Percentiles rank a stretch among this genome's conserved stretches.
Evolutionary conservation across 2,797 vertebrate genomes (phyloP).

Genomic region (Labeo calbasu): DNA sequence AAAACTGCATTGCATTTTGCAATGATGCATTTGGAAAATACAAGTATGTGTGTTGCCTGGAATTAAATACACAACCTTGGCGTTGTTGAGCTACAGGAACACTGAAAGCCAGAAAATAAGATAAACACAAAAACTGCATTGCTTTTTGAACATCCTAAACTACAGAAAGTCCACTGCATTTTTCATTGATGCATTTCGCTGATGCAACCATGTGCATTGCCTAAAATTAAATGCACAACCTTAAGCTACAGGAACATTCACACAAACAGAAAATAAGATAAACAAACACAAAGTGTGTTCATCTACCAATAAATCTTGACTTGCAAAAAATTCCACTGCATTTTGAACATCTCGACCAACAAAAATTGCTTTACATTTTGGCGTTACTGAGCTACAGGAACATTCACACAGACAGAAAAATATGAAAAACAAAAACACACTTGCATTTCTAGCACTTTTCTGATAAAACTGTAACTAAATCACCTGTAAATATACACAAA

Average conservation of each 20-base stretch:
- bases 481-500: constrained; percentile 30
- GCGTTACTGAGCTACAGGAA: neutral
- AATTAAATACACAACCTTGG: neutral
- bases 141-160: neutral
- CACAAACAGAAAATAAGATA: neutral
- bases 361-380: neutral
- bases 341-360: neutral
- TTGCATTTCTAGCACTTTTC: neutral
- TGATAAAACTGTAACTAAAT: neutral
- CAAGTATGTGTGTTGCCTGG: neutral
- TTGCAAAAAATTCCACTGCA: neutral
- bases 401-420: neutral
- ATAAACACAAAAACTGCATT: neutral
- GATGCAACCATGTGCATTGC: neutral
- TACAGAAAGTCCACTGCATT: neutral
- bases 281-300: neutral
- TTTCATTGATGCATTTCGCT: neutral
- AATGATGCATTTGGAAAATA: neutral
- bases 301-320: neutral
- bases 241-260: neutral
- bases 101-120: neutral
- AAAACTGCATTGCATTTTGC: neutral
- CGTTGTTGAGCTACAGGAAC: neutral
- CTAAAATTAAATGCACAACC: neutral
- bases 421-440: neutral